Evolutionary conservation across 2,113 vertebrate genomes (phyloP), one percentile per base, ranked within the genome.

Genomic region (Anhinga anhinga): DNA sequence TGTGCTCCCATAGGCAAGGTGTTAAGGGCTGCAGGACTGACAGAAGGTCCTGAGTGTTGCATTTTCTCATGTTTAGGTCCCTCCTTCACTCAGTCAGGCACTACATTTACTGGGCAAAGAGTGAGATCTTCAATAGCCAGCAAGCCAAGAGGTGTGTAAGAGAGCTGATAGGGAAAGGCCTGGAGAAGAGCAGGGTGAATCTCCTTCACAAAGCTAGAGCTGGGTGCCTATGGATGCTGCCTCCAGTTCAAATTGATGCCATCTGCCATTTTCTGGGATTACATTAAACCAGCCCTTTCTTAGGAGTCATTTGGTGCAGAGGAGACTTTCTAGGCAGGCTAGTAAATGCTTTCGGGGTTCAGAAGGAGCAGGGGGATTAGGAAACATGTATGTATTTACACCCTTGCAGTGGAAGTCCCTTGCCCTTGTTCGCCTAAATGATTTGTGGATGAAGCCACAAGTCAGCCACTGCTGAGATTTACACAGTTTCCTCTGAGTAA

Each of bases 81-180:
- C 22, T 19, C 3, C 1, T 65, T 79, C 15, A 4, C 38, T 58
- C 29, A 38, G 62, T 30, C 74, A 63, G 23, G 16, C n/a, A 12
- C 34, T 45, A 36, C 7, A 38, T 50, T 27, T 73, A 11, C 42
- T 84, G 45, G 52, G 32, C 15, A 65, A 84, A 72, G 23, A 26
- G 25, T 27, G 13, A 18, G 8, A 56, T 82, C 56, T 80, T 44
- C 49, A 70, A 11, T 4, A 45, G n/a, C 27, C 42, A 50, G 17
- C 3, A 61, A 78, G 19, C 10, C 0, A 0, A 73, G 32, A 71
- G 11, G 12, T 22, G 15, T 1, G 0, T 15, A 32, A 38, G 19
- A 58, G 11, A 62, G 11, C 5, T 0, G 0, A 17, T 23, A 19
- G 19, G 9, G 19, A 58, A 86, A 70, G 36, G 22, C 42, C 25